Evolutionary conservation across 2,888 invertebrate genomes (phyloP), one percentile per base, ranked within the genome.

Genomic region (Platycheirus albimanus): DNA sequence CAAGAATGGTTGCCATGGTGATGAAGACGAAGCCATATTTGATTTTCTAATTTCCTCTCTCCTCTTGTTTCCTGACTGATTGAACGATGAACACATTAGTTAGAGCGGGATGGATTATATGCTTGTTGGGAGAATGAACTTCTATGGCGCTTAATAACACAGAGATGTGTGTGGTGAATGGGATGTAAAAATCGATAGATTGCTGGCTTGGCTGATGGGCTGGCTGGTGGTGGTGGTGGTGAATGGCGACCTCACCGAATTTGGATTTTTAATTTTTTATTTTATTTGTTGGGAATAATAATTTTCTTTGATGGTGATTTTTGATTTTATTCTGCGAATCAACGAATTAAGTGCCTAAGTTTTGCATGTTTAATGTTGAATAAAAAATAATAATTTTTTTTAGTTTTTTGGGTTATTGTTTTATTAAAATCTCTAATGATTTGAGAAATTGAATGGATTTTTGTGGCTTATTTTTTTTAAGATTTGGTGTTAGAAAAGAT

Each of bases 21-120:
- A 84, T 69, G 79, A 75, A 78, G 66, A 70, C 79, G 84, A 78
- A 84, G 77, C 84, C 84, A 84, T 84, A 61, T 84, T 84, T 84
- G 84, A 84, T 79, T 84, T 84, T 79, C 79, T 78, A 79, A 78
- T 79, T 70, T 75, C 74, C 66, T 69, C 66, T 69, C 66, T 78
- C 72, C 58, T 63, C 76, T 67, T 52, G 75, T 11, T 71, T 41
- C 52, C 61, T 30, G 63, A 72, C 43, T 67, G 71, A 71, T 33
- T 71, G 49, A 15, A 49, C 33, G 20, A 52, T 33, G 11, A 10
- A 2, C 20, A 24, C 30, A 30, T 33, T 36, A 24, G 76, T 51
- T 20, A 81, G 61, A 81, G 71, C 8, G 76, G 67, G 81, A 81
- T 45, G 49, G 52, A 69, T 56, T 11, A 33, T 13, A 11, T 33